A percentile compares a stretch with the other conserved stretches of the same genome.
phyloP scores from a whole-genome alignment of 2,797 vertebrate genomes.

The Perodicticus potto region DNA sequence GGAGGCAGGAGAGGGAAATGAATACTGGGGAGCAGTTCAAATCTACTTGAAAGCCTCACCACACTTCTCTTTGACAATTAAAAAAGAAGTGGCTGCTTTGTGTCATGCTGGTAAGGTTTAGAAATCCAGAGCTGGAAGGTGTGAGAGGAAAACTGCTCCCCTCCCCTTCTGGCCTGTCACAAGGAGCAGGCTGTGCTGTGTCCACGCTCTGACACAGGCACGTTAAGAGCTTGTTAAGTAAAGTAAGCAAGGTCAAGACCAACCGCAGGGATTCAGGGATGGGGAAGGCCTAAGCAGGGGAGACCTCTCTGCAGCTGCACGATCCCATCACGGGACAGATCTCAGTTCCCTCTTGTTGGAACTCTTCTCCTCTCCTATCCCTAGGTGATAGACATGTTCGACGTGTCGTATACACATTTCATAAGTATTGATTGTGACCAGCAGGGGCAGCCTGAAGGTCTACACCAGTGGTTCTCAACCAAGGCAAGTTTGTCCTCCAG shows the following conservation, averaged over 20 bases:
- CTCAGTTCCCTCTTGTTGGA: too few relatives aligned
- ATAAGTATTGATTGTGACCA: not conserved
- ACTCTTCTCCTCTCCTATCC: not conserved
- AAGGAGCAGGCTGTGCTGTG: not conserved
- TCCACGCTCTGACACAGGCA: not conserved
- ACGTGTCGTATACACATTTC: too few relatives aligned
- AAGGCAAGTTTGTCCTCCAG: not conserved
- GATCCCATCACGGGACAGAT: not conserved
- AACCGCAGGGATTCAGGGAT: not conserved
- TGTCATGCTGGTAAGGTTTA: not conserved
- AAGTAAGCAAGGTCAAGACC: not conserved
- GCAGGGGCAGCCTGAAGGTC: too few relatives aligned
- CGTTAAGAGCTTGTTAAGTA: not conserved
- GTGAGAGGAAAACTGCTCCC: not conserved
- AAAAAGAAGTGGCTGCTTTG: slow-evolving; percentile 30
- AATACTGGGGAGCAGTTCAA: not conserved
- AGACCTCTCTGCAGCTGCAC: not conserved
- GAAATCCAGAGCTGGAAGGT: not conserved
- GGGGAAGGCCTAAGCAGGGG: not conserved
- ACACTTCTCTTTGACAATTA: slow-evolving; percentile 4
- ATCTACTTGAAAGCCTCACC: not conserved
- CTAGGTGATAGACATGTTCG: fast-evolving
- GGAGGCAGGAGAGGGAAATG: not conserved
- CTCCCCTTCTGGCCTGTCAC: not conserved
- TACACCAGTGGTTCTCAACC: not conserved